Conservation (phyloP, 2,113 vertebrate genomes). For the Embiotoca jacksoni region DNA sequence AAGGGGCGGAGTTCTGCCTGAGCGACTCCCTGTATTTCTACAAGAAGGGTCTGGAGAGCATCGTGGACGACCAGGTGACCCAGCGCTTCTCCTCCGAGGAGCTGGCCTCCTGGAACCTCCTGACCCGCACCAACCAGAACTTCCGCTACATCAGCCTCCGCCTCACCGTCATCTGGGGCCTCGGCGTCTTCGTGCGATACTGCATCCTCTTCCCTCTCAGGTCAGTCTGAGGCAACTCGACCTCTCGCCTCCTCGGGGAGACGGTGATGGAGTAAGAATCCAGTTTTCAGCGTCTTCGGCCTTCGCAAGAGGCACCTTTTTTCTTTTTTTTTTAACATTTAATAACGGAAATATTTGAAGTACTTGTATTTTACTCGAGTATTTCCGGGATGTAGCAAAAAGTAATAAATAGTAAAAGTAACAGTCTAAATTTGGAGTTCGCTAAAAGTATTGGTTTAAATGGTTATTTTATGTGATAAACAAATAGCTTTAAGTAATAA, state of each 20-base stretch:
- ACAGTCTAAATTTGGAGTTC: too few species aligned
- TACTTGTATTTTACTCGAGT: too few species aligned
- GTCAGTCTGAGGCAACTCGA: slow-evolving; percentile 76
- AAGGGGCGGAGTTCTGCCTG: slow-evolving; percentile 86
- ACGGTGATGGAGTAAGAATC: too few species aligned
- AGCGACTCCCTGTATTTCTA: slow-evolving; percentile 93
- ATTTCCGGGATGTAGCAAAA: too few species aligned
- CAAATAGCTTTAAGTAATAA: too few species aligned
- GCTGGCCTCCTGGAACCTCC: slow-evolving; percentile 96
- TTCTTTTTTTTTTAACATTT: too few species aligned
- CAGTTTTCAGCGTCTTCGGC: too few species aligned
- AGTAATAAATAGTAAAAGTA: too few species aligned
- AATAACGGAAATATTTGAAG: too few species aligned
- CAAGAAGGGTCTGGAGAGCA: slow-evolving; percentile 93
- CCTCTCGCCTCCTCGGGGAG: neutral
- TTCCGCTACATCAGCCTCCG: slow-evolving; percentile 93
- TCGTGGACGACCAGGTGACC: slow-evolving; percentile 95
- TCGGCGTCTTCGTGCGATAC: slow-evolving; percentile 93
- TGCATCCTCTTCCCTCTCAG: slow-evolving; percentile 92
- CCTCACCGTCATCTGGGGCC: slow-evolving; percentile 91
- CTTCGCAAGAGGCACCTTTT: too few species aligned
- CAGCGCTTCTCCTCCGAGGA: slow-evolving; percentile 97
- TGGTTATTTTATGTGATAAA: too few species aligned
- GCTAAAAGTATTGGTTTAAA: too few species aligned
- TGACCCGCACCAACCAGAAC: slow-evolving; percentile 95